A percentile compares a stretch with the other conserved stretches of the same genome.
phyloP scores from a whole-genome alignment of 2,888 invertebrate genomes.

The Leptinotarsa rubiginosa region DNA sequence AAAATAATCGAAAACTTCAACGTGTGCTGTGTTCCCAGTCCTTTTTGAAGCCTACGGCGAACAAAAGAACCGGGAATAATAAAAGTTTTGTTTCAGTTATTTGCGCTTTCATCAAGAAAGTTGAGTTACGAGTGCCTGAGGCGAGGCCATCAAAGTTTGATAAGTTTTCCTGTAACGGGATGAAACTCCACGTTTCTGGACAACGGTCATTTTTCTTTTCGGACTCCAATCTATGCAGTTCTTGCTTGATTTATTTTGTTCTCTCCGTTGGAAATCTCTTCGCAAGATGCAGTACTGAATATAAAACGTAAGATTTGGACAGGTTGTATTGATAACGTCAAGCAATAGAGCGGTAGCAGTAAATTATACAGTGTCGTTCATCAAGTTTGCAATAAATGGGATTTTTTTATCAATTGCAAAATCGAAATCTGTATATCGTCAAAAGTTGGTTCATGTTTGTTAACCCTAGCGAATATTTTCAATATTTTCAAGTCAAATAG shows the following conservation, averaged over 20 bases:
- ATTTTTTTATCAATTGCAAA: too few relatives aligned
- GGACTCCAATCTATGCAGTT: conserved; percentile 67
- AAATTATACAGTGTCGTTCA: too few relatives aligned
- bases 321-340: neutral
- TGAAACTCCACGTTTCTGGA: conserved; percentile 55
- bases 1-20: conserved; percentile 51
- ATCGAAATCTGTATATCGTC: too few relatives aligned
- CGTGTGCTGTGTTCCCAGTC: conserved; percentile 60
- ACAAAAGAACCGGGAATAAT: conserved; percentile 40
- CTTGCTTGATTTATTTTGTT: conserved; percentile 55
- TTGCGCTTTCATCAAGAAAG: conserved; percentile 66
- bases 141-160: conserved; percentile 67
- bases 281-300: conserved; percentile 32
- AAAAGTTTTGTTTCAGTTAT: conserved; percentile 64
- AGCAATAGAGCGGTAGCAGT: too few relatives aligned
- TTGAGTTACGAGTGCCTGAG: conserved; percentile 59
- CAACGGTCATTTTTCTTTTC: conserved; percentile 71
- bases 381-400: too few relatives aligned
- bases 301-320: neutral
- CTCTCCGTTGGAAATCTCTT: conserved; percentile 46
- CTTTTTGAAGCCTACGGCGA: conserved; percentile 47
- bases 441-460: too few relatives aligned
- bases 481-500: too few relatives aligned
- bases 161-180: conserved; percentile 64
- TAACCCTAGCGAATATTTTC: too few relatives aligned